Base-by-base conservation (phyloP, 2,797 vertebrate species). In the Hypotaenidia okinawae region DNA sequence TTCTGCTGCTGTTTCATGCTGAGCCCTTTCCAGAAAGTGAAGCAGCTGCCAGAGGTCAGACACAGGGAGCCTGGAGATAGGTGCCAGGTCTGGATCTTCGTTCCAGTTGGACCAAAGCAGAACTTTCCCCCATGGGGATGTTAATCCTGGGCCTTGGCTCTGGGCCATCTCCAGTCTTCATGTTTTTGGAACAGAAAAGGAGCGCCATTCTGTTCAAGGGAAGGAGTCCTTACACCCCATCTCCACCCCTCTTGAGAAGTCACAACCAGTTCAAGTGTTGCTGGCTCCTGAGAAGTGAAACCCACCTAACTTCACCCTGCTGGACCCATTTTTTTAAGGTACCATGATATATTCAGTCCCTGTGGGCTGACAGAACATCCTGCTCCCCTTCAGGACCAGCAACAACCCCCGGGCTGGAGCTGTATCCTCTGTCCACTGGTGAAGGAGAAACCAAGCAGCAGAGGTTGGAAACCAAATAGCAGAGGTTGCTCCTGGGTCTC, bases 21-120 rank as follows among this genome's bases (percentile, higher is more conserved):
- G 37, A 93, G 67, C 64, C 37, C 59, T 62, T 91, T 84, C 70
- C 77, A 89, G 87, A 73, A 66, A 58, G 66, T 0, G 0, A 58
- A 91, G 82, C 59, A 55, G 90, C 80, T 95, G 93, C 93, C 94
- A 91, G 94, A 76, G 90, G 91, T 93, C 91, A 80, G 77, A 41
- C 1, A 2, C 0, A 0, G 78, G 89, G 54, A 91, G 37, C 73
- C 70, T 93, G 61, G 35, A 90, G 77, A 32, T 73, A 85, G 91
- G 92, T 90, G 93, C 94, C 93, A 95, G 93, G 28, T 25, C 81
- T 85, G 82, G 78, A 63, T 84, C 84, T 82, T 61, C 63, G 54
- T 81, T 93, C 89, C 80, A 94, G 67, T 23, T 94, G 90, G 93
- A 92, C 80, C 7, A 2, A 76, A 77, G 55, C 83, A 84, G 77